phyloP scores from a whole-genome alignment of 2,113 vertebrate genomes.

The Grammomys surdaster region DNA sequence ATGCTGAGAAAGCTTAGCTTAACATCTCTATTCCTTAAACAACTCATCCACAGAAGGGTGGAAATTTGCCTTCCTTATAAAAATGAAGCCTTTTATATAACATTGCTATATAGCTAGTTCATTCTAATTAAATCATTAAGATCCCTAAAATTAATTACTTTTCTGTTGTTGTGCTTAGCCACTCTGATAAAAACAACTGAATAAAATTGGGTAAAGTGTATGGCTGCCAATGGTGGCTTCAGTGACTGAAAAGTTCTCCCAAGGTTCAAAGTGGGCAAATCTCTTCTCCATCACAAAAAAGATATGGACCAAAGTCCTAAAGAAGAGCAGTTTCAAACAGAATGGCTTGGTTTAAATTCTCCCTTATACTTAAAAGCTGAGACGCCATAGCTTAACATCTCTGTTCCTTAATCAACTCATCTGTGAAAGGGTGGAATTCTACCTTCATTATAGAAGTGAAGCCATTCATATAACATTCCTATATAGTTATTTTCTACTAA shows the following conservation, averaged over 20 bases:
- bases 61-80: no score
- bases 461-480: rapidly evolving
- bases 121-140: not conserved
- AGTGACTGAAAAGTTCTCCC: not conserved
- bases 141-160: no score
- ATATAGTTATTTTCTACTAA: not conserved
- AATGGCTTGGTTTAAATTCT: not conserved
- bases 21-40: no score
- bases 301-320: not conserved
- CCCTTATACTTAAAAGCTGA: not conserved
- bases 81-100: no score
- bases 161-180: no score
- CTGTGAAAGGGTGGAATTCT: not conserved
- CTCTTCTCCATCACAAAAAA: not conserved
- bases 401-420: not conserved
- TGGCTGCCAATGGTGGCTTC: not conserved
- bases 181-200: not conserved
- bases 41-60: no score
- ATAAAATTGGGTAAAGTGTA: not conserved
- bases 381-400: not conserved
- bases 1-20: no score
- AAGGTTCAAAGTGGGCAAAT: not conserved
- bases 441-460: not conserved
- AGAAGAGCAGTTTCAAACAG: not conserved
- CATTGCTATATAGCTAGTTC: no score